Percentiles rank a stretch among this genome's conserved stretches.
Conservation (phyloP, 1,140 invertebrate genomes). For the Paracyclopina nana region DNA sequence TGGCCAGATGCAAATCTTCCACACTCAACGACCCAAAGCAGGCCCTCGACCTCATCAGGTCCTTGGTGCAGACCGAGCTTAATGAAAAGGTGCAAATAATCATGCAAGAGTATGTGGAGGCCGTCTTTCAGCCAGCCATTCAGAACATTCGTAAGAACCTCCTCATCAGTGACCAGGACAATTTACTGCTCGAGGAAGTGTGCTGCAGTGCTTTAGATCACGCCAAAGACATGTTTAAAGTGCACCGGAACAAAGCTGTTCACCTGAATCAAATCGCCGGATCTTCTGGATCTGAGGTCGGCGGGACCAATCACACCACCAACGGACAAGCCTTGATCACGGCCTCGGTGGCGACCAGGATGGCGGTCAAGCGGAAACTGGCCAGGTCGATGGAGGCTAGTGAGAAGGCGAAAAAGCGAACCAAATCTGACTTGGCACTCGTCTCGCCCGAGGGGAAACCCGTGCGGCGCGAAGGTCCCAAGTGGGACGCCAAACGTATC, state of each 20-base stretch:
- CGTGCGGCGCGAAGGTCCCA: slow-evolving; percentile 33
- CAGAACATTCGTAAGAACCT: slow-evolving; percentile 51
- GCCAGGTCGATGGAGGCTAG: too few relatives aligned
- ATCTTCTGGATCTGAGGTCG: too few relatives aligned
- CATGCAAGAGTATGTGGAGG: background rate
- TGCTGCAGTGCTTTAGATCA: slow-evolving; percentile 56
- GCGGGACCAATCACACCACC: too few relatives aligned
- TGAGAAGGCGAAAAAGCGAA: too few relatives aligned
- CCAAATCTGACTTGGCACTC: slow-evolving; percentile 18
- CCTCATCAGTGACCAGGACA: too few relatives aligned
- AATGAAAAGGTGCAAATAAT: background rate
- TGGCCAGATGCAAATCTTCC: background rate
- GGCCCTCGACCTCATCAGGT: background rate
- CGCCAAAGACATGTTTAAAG: slow-evolving; percentile 39
- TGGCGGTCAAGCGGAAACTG: too few relatives aligned
- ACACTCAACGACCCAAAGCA: background rate
- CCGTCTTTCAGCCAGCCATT: slow-evolving; percentile 46
- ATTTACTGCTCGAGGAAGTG: slow-evolving; percentile 48
- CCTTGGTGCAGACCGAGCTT: slow-evolving; percentile 1
- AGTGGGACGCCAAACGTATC: slow-evolving; percentile 51
- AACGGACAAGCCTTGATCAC: too few relatives aligned
- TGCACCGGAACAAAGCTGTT: too few relatives aligned
- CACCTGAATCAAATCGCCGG: too few relatives aligned
- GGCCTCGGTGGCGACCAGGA: too few relatives aligned
- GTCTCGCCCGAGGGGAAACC: slow-evolving; percentile 22